Evolutionary conservation across 2,888 invertebrate genomes (phyloP).

Genomic region (Corbicula japonica): DNA sequence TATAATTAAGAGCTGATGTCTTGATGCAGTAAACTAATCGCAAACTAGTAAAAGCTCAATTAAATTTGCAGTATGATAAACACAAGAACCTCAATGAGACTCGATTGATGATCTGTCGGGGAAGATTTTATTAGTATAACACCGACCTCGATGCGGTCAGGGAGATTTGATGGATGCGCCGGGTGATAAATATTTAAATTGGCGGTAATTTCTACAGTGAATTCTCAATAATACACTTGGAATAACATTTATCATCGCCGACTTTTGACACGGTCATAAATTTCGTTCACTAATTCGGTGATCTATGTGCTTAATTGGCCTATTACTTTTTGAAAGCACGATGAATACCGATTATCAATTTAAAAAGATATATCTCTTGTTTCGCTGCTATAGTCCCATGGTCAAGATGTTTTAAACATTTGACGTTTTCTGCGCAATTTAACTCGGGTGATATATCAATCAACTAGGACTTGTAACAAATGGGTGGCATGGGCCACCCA

Average conservation of each 20-base stretch:
- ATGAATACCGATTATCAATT: conserved; percentile 48
- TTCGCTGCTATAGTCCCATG: conserved; percentile 27
- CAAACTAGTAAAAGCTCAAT: conserved; percentile 54
- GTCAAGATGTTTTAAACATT: conserved; percentile 62
- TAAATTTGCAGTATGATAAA: conserved; percentile 54
- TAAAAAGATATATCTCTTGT: conserved; percentile 57
- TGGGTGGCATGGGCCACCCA: conserved; percentile 57
- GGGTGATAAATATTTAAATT: conserved; percentile 53
- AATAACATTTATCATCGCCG: conserved; percentile 45
- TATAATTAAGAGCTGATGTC: conserved; percentile 64
- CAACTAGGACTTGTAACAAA: conserved; percentile 41
- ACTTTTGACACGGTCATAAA: conserved; percentile 56
- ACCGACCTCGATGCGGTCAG: conserved; percentile 48
- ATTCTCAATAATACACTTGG: conserved; percentile 37
- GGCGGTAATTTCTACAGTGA: conserved; percentile 36
- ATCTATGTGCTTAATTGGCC: conserved; percentile 59
- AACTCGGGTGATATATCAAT: conserved; percentile 57
- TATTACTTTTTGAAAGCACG: conserved; percentile 48
- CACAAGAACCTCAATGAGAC: conserved; percentile 13
- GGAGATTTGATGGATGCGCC: conserved; percentile 28
- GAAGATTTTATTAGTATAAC: conserved; percentile 56
- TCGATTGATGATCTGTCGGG: conserved; percentile 27
- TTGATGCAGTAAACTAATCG: conserved; percentile 42
- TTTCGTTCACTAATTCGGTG: conserved; percentile 42
- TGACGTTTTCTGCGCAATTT: conserved; percentile 64